Base-by-base conservation (phyloP, 2,888 invertebrate species). In the Gryllus longicercus region DNA sequence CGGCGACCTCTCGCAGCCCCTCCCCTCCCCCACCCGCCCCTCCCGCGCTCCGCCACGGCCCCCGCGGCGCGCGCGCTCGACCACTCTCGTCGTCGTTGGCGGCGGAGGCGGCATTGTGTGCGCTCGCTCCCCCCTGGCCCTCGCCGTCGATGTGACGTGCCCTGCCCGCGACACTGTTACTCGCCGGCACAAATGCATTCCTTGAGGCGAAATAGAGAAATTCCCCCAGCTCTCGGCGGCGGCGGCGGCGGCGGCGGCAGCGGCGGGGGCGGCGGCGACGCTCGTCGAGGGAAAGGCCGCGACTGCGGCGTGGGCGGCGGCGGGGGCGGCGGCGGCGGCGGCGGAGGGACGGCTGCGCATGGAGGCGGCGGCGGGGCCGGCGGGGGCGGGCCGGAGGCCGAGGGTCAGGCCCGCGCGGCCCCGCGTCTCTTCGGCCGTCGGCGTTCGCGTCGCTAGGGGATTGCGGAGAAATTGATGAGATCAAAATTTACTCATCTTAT, bases 401-500 rank as follows among this genome's bases (percentile, higher is more conserved):
- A 38, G 38, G 38, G 38, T 38, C 38, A 38, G 38, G 38, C 38
- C 38, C 38, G 38, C 38, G 38, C 38, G 38, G 38, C 38, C 38
- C 38, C 38, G 38, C 38, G 38, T 38, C 38, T 38, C 38, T 38
- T 38, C 38, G 38, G n/a, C 16, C 63, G 63, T 18, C 16, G 63
- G 16, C 63, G n/a, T 14, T 14, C 63, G 63, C n/a, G 63, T 63
- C 63, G 63, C 63, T 63, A n/a, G 14, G 63, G 63, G 63, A 63
- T 63, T 63, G 14, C 63, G 63, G 63, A n/a, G 63, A 63, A 63
- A 63, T 63, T 63, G 63, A 63, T 63, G 63, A 63, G 63, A 63
- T 63, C 63, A 63, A 63, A 63, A 63, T 63, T 63, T 63, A 63
- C 63, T 63, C 63, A 63, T 63, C 63, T 63, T 63, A 63, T 63